These are phyloP conservation scores for Apotomis capreana DNA, from an alignment of 2,888 invertebrate genomes.

Conservation along the genomic window DNA sequence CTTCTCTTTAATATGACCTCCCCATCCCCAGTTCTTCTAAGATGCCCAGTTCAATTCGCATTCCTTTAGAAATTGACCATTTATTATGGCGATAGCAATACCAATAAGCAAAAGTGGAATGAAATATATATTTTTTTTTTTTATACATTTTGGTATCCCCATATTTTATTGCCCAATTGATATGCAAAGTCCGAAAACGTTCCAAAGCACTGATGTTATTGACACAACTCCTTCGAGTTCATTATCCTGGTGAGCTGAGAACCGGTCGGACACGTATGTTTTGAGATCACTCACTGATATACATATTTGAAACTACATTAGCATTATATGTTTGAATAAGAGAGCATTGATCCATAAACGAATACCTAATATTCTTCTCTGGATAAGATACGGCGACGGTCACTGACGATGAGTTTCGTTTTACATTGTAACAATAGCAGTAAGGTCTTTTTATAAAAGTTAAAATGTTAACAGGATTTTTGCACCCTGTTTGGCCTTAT, in stretches of 20 bases:
- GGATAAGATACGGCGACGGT: neutral
- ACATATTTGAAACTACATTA: conserved; percentile 19
- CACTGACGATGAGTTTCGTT: neutral
- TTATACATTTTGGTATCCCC: neutral
- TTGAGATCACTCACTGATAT: conserved; percentile 32
- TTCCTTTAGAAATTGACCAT: no score
- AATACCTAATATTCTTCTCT: neutral
- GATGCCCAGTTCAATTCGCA: no score
- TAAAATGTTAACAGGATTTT: no score
- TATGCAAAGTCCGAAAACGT: conserved; percentile 28
- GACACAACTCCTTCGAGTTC: conserved; percentile 30
- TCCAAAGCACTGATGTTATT: conserved; percentile 21
- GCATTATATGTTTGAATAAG: conserved; percentile 6
- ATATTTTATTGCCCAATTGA: conserved; percentile 2
- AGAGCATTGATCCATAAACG: conserved; percentile 18
- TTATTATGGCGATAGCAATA: no score
- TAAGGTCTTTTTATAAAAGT: no score
- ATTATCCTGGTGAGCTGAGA: conserved; percentile 25
- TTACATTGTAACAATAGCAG: no score
- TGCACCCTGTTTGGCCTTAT: no score
- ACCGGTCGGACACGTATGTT: conserved; percentile 30
- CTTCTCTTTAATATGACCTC: no score
- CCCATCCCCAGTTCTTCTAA: no score
- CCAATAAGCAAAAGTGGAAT: no score
- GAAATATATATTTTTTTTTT: no score